Conservation (phyloP, 2,797 vertebrate genomes). For the Betta splendens region DNA sequence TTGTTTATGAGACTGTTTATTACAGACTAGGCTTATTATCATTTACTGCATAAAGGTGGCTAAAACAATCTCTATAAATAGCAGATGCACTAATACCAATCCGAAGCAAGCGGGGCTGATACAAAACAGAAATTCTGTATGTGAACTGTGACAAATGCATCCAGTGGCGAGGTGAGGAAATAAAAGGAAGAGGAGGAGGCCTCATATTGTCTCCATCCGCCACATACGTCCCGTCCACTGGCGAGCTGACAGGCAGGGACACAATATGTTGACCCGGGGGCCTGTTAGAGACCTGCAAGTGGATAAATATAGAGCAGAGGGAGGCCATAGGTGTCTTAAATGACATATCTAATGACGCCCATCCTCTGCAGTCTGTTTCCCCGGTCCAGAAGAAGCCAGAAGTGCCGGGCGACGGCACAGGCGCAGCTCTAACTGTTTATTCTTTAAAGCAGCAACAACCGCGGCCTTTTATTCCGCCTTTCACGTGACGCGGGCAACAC, state of each 20-base stretch:
- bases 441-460: slow-evolving; percentile 58
- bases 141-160: slow-evolving; percentile 47
- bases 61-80: slow-evolving; percentile 68
- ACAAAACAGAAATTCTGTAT: slow-evolving; percentile 23
- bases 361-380: slow-evolving; percentile 53
- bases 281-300: slow-evolving; percentile 65
- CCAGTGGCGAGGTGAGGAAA: slow-evolving; percentile 42
- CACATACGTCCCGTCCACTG: slow-evolving; percentile 66
- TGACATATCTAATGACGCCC: slow-evolving; percentile 75
- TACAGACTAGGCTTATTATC: slow-evolving; percentile 78
- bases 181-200: slow-evolving; percentile 38
- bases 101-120: slow-evolving; percentile 43
- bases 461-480: slow-evolving; percentile 49
- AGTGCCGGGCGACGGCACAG: slow-evolving; percentile 27
- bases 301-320: slow-evolving; percentile 74
- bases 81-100: slow-evolving; percentile 51
- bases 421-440: slow-evolving; percentile 35
- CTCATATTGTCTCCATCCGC: slow-evolving; percentile 59
- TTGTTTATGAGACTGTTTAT: slow-evolving; percentile 84
- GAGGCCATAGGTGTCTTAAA: slow-evolving; percentile 68
- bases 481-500: slow-evolving; percentile 50
- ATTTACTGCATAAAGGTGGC: slow-evolving; percentile 69
- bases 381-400: slow-evolving; percentile 45
- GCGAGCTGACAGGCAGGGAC: slow-evolving; percentile 70
- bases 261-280: slow-evolving; percentile 65